These are phyloP conservation scores for Notarius quadriscutis DNA, from an alignment of 2,113 vertebrate genomes.

Conservation along the genomic window DNA sequence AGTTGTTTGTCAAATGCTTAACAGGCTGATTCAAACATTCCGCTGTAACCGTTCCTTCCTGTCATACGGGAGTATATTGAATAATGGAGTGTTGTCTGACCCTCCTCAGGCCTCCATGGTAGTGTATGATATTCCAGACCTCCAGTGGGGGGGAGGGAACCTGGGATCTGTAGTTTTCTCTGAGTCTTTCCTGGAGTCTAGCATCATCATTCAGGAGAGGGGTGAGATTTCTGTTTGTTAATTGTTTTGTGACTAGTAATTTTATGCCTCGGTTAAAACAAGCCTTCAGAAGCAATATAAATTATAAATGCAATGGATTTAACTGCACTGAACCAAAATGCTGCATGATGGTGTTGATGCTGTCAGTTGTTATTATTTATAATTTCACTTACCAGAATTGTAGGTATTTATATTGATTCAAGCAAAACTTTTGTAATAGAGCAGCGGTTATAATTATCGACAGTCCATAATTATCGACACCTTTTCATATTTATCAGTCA, in stretches of 20 bases:
- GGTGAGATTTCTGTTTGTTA: slow-evolving; percentile 66
- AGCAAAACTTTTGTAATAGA: background rate
- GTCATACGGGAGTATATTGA: background rate
- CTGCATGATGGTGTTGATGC: background rate
- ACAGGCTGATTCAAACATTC: background rate
- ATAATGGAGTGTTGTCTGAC: background rate
- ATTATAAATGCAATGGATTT: background rate
- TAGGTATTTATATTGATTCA: background rate
- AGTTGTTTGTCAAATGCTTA: slow-evolving; percentile 56
- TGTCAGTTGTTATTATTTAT: background rate
- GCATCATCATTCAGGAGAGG: slow-evolving; percentile 85
- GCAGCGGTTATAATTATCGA: too few relatives aligned
- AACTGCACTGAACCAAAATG: background rate
- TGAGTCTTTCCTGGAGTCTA: slow-evolving; percentile 92
- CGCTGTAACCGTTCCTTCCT: background rate
- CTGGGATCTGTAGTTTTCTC: slow-evolving; percentile 93
- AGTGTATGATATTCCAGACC: slow-evolving; percentile 86
- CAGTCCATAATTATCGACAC: too few relatives aligned
- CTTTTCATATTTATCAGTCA: too few relatives aligned
- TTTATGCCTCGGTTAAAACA: background rate
- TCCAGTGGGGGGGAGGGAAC: slow-evolving; percentile 70
- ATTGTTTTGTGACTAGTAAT: background rate
- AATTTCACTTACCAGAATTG: background rate
- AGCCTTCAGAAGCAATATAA: background rate
- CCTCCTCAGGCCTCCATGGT: slow-evolving; percentile 80